These are phyloP conservation scores for Hirudinaria manillensis DNA, from an alignment of 2,888 invertebrate genomes.

Conservation along the genomic window DNA sequence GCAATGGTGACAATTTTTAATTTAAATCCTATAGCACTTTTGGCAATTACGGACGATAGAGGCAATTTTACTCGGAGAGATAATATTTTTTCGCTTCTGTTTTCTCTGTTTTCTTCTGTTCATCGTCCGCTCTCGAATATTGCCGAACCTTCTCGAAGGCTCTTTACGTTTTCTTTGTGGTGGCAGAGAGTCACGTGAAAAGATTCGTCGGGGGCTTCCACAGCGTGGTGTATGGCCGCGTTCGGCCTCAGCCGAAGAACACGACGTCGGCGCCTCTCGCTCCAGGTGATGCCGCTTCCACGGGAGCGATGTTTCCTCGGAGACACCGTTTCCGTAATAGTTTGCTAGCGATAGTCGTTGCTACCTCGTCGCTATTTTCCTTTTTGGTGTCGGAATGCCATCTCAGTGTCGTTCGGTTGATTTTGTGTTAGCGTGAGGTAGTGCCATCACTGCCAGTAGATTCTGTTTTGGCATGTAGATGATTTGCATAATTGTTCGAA, in stretches of 20 bases:
- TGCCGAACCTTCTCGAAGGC: neutral
- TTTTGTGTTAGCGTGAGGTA: slow-evolving; percentile 10
- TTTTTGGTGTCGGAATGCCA: slow-evolving; percentile 17
- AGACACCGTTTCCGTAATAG: neutral
- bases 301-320: neutral
- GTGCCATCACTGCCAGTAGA: neutral
- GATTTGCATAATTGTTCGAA: too few species aligned
- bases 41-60: too few species aligned
- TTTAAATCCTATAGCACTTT: too few species aligned
- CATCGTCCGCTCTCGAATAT: neutral
- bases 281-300: slow-evolving; percentile 29
- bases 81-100: neutral
- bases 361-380: slow-evolving; percentile 21
- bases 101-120: neutral
- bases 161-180: slow-evolving; percentile 2
- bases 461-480: too few species aligned
- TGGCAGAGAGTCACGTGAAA: slow-evolving; percentile 12
- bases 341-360: neutral
- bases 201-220: slow-evolving; percentile 42
- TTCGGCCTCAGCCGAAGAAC: slow-evolving; percentile 28
- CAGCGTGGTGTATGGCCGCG: slow-evolving; percentile 46
- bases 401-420: slow-evolving; percentile 23
- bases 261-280: slow-evolving; percentile 13
- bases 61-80: neutral
- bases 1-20: neutral